Evolutionary conservation across 2,888 invertebrate genomes (phyloP).

Genomic region (Hetaerina titia): DNA sequence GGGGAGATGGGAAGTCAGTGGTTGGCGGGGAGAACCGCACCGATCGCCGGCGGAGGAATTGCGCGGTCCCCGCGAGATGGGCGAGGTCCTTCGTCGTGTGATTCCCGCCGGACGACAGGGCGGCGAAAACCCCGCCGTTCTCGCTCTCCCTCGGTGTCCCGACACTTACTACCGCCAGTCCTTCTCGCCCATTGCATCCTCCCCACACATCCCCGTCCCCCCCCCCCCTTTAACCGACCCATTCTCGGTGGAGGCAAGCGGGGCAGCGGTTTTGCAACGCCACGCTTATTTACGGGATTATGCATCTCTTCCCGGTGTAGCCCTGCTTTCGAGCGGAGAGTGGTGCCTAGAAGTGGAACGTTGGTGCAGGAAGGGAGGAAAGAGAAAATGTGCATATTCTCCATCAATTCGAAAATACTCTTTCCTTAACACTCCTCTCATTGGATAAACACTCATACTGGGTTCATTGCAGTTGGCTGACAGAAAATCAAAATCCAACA

Average conservation of each 20-base stretch:
- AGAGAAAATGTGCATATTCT: too few species aligned
- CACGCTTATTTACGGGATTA: conserved; percentile 19
- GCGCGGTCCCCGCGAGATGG: neutral
- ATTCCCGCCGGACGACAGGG: neutral
- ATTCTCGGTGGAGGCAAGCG: neutral
- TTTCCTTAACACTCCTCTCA: neutral
- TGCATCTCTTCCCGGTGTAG: neutral
- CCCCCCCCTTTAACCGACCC: neutral
- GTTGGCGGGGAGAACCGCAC: neutral
- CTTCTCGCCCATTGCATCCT: neutral
- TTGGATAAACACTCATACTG: neutral
- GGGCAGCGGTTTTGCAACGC: neutral
- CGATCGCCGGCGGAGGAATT: neutral
- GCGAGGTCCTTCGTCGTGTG: neutral
- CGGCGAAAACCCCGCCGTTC: neutral
- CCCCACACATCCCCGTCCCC: neutral
- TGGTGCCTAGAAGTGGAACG: neutral
- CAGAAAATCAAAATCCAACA: neutral
- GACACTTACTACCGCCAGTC: neutral
- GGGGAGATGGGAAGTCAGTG: neutral
- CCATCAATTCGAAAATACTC: neutral
- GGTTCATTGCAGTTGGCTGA: neutral
- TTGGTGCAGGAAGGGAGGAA: neutral
- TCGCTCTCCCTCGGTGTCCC: neutral
- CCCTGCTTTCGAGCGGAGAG: neutral